These are phyloP conservation scores for Umimayanthus kanabou DNA, from an alignment of 92 coral and sea anemone genomes.

Conservation along the genomic window DNA sequence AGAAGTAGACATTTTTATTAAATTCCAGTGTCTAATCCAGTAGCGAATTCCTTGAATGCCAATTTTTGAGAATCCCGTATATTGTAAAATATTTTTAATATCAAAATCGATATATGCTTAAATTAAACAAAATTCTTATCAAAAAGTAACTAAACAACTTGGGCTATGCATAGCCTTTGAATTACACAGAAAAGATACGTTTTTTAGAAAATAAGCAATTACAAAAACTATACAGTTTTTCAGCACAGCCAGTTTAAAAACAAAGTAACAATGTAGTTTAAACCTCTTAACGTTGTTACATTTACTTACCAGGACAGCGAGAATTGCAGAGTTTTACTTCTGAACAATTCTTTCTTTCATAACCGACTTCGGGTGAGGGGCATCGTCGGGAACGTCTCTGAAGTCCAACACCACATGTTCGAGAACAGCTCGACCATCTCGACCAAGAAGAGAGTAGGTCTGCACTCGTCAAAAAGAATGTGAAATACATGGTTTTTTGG, in stretches of 20 bases:
- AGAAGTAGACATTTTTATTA: too few relatives aligned
- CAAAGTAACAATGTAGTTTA: background rate
- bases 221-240: too few relatives aligned
- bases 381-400: conserved; percentile 35
- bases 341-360: conserved; percentile 2
- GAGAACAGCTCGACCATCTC: conserved; percentile 54
- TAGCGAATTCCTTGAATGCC: too few relatives aligned
- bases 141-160: too few relatives aligned
- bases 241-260: background rate
- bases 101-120: background rate
- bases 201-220: too few relatives aligned
- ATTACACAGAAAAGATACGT: background rate
- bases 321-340: conserved; percentile 32
- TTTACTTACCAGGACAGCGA: conserved; percentile 26
- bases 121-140: too few relatives aligned
- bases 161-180: background rate
- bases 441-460: conserved; percentile 51
- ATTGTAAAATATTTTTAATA: too few relatives aligned
- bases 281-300: background rate
- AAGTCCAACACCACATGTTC: conserved; percentile 49
- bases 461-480: conserved; percentile 2
- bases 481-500: background rate
- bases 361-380: conserved; percentile 35
- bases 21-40: too few relatives aligned
- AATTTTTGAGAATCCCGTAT: too few relatives aligned